A percentile compares a stretch with the other conserved stretches of the same genome.
phyloP scores from a whole-genome alignment of 2,888 invertebrate species.

The Cataglyphis albicans region DNA sequence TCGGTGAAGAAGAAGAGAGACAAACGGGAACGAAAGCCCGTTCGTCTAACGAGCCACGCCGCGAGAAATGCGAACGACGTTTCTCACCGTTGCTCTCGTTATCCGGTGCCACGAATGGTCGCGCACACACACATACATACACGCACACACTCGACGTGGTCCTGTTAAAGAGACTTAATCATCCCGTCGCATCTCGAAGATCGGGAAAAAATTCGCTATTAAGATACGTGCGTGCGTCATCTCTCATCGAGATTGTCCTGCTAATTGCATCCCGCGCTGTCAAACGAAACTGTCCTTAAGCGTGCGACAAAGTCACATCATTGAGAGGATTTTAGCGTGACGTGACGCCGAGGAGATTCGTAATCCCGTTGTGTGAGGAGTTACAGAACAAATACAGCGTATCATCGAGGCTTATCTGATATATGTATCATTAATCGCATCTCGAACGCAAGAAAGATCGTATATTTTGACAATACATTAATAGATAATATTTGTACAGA shows the following conservation, averaged over 20 bases:
- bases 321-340: conserved; percentile 47
- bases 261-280: conserved; percentile 55
- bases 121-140: conserved; percentile 16
- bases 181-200: conserved; percentile 80
- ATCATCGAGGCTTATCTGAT: not conserved
- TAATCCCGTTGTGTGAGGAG: conserved; percentile 22
- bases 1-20: conserved; percentile 68
- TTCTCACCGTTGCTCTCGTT: conserved; percentile 81
- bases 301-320: conserved; percentile 33
- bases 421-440: conserved; percentile 9
- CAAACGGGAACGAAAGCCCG: conserved; percentile 69
- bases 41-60: conserved; percentile 81
- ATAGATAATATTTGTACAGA: not conserved
- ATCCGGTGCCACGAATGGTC: conserved; percentile 69
- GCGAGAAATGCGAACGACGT: conserved; percentile 81
- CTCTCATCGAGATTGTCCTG: conserved; percentile 27
- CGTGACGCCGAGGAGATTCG: not conserved
- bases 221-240: conserved; percentile 61
- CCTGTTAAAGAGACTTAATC: conserved; percentile 81
- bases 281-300: conserved; percentile 32
- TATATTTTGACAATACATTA: not conserved
- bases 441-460: not conserved
- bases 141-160: conserved; percentile 44
- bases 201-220: conserved; percentile 77
- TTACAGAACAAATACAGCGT: conserved; percentile 5